These are phyloP conservation scores for Tillus elongatus DNA, from an alignment of 2,888 invertebrate species.

Conservation along the genomic window DNA sequence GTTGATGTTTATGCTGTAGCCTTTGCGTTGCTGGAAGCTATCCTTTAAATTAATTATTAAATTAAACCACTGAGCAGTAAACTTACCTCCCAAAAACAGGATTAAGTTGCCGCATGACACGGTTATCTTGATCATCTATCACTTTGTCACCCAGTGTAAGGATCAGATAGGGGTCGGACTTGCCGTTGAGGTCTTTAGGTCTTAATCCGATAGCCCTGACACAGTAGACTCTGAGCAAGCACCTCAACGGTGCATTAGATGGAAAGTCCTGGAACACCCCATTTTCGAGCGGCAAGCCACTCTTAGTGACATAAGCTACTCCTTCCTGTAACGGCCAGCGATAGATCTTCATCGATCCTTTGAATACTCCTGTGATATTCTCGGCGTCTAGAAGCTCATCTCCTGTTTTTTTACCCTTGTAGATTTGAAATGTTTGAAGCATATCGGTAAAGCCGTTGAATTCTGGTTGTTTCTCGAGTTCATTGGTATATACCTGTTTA, in stretches of 20 bases:
- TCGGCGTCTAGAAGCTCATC: conserved; percentile 44
- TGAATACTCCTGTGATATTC: conserved; percentile 34
- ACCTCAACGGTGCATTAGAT: conserved; percentile 50
- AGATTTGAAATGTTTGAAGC: conserved; percentile 53
- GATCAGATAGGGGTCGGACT: conserved; percentile 70
- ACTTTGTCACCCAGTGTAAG: conserved; percentile 58
- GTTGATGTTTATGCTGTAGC: no score
- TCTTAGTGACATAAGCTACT: conserved; percentile 25
- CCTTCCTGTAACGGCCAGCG: conserved; percentile 54
- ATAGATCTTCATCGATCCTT: conserved; percentile 48
- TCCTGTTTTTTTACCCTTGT: conserved; percentile 49
- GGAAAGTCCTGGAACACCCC: conserved; percentile 56
- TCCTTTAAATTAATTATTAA: no score
- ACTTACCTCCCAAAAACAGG: conserved; percentile 73
- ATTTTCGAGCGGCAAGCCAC: conserved; percentile 48
- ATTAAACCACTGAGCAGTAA: no score
- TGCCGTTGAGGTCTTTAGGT: conserved; percentile 59
- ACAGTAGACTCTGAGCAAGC: conserved; percentile 68
- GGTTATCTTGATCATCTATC: conserved; percentile 59
- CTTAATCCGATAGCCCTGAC: conserved; percentile 62
- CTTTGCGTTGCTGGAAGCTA: no score
- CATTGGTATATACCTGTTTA: conserved; percentile 49
- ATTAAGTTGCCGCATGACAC: conserved; percentile 63
- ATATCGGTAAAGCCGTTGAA: conserved; percentile 59
- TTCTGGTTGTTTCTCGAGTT: conserved; percentile 58